Conservation (phyloP, 2,797 vertebrate species). For the Lagothrix lagotricha region DNA sequence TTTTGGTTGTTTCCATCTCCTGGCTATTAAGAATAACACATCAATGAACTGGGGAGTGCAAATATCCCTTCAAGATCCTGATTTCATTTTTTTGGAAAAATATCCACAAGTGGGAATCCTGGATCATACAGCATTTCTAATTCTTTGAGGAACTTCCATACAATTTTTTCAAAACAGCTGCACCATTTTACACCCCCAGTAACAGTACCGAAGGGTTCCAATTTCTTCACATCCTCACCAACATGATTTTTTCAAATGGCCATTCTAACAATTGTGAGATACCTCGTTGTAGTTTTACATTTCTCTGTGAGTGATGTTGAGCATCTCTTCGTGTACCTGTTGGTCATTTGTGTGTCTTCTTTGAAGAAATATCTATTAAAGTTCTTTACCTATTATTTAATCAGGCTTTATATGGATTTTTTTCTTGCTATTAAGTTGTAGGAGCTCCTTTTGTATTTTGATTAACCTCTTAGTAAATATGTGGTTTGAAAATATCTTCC, state of each 20-base stretch:
- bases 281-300: not conserved
- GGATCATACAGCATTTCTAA: not conserved
- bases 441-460: not conserved
- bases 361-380: not conserved
- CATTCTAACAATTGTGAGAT: not conserved
- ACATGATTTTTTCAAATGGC: not conserved
- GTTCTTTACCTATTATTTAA: not conserved
- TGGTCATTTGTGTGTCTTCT: not conserved
- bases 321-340: not conserved
- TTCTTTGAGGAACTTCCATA: not conserved
- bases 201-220: not conserved
- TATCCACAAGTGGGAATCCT: not conserved
- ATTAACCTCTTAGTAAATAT: not conserved
- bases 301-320: not conserved
- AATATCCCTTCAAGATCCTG: not conserved
- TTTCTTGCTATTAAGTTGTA: not conserved
- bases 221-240: not conserved
- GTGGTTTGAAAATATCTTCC: not conserved
- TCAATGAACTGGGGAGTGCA: not conserved
- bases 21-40: not conserved
- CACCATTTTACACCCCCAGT: not conserved
- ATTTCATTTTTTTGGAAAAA: not conserved
- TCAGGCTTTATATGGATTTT: not conserved
- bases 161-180: not conserved
- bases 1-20: not conserved